These are phyloP conservation scores for Ganaspis sp. DNA, from an alignment of 1,140 invertebrate species.

Conservation along the genomic window DNA sequence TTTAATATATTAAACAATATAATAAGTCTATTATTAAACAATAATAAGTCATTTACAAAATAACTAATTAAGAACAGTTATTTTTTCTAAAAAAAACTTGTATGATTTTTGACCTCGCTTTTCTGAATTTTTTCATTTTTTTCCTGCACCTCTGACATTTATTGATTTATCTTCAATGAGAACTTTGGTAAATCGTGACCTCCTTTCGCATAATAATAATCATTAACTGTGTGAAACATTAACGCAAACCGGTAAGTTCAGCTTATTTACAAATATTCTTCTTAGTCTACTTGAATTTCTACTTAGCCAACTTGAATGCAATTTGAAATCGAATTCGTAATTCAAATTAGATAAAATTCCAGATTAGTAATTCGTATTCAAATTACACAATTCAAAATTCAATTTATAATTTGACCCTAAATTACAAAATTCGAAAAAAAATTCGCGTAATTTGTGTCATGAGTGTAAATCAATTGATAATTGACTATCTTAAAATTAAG, in stretches of 20 bases:
- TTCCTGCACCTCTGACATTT: neutral
- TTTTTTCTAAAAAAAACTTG: neutral
- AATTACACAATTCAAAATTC: too few relatives aligned
- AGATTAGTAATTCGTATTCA: too few relatives aligned
- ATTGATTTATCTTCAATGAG: constrained; percentile 1
- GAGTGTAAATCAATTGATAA: neutral
- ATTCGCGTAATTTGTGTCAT: too few relatives aligned
- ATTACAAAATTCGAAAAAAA: too few relatives aligned
- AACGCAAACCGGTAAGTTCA: constrained; percentile 30
- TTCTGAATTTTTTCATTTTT: constrained; percentile 47
- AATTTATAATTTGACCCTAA: too few relatives aligned
- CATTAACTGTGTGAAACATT: neutral
- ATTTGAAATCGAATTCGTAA: too few relatives aligned
- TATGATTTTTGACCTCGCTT: neutral
- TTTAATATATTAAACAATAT: too few relatives aligned
- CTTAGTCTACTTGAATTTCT: too few relatives aligned
- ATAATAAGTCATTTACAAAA: too few relatives aligned
- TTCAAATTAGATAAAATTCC: too few relatives aligned
- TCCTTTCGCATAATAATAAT: constrained; percentile 31
- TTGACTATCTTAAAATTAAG: neutral
- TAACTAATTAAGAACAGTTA: neutral
- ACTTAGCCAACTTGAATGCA: too few relatives aligned
- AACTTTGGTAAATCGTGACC: neutral
- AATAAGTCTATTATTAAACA: too few relatives aligned
- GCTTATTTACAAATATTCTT: neutral